phyloP scores from a whole-genome alignment of 1,140 invertebrate species.

The Calephelis nemesis region DNA sequence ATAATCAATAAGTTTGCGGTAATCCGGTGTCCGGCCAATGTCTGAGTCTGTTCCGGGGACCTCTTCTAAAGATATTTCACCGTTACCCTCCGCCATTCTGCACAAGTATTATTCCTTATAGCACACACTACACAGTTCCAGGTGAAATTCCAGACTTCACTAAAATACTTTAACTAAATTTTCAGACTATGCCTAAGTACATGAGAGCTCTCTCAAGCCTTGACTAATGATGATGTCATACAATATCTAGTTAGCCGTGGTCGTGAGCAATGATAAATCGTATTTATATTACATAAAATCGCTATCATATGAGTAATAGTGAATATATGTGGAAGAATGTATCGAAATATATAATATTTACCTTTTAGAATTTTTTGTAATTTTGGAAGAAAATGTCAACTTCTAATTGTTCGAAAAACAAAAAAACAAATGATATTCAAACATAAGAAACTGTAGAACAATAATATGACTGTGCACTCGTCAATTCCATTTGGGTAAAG shows the following conservation, averaged over 20 bases:
- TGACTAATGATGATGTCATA: slow-evolving; percentile 69
- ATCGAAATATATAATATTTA: slow-evolving; percentile 54
- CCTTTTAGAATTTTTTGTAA: slow-evolving; percentile 78
- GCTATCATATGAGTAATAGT: slow-evolving; percentile 32
- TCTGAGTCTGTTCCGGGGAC: slow-evolving; percentile 86
- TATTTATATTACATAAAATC: slow-evolving; percentile 41
- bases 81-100: slow-evolving; percentile 94
- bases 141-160: slow-evolving; percentile 27
- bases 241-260: slow-evolving; percentile 61
- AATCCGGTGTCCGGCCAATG: slow-evolving; percentile 91
- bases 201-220: slow-evolving; percentile 45
- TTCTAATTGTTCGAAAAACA: slow-evolving; percentile 78
- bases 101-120: slow-evolving; percentile 75
- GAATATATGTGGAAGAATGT: slow-evolving; percentile 5
- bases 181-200: slow-evolving; percentile 34
- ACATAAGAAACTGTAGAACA: slow-evolving; percentile 77
- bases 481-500: slow-evolving; percentile 74
- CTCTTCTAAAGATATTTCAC: slow-evolving; percentile 91
- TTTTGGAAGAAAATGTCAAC: slow-evolving; percentile 77
- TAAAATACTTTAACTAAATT: slow-evolving; percentile 33
- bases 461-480: slow-evolving; percentile 69
- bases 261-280: slow-evolving; percentile 44
- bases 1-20: slow-evolving; percentile 93
- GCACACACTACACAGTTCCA: slow-evolving; percentile 63
- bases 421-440: slow-evolving; percentile 79